Evolutionary conservation across 2,797 vertebrate species (phyloP).

Genomic region (Enteromius radiatus): DNA sequence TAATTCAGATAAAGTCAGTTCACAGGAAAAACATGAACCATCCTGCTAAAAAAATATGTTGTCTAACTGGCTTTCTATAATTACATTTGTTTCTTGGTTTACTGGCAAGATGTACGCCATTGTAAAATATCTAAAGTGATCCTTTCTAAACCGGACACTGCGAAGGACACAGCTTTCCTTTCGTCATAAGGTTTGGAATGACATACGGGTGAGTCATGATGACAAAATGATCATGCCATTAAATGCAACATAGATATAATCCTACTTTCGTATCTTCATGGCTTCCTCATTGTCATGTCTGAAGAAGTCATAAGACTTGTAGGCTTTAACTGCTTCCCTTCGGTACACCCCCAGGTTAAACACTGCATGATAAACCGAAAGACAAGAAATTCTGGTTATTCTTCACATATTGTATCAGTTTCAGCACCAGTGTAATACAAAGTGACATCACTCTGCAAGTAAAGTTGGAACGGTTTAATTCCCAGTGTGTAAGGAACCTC

Average conservation of each 20-base stretch:
- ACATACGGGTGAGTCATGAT: background rate
- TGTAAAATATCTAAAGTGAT: background rate
- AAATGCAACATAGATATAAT: constrained; percentile 36
- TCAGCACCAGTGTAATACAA: background rate
- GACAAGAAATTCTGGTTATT: background rate
- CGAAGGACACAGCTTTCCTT: background rate
- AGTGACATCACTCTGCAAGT: background rate
- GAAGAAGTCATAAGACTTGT: constrained; percentile 98
- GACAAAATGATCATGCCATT: background rate
- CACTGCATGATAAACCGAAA: constrained; percentile 76
- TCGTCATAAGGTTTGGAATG: background rate
- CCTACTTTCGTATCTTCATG: constrained; percentile 97
- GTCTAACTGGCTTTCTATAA: background rate
- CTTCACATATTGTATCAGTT: background rate
- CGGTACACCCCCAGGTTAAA: constrained; percentile 98
- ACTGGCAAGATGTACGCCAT: background rate
- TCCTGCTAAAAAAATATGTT: background rate
- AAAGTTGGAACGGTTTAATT: background rate
- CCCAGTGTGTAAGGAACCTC: background rate
- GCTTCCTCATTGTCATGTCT: constrained; percentile 95
- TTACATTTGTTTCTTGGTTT: background rate
- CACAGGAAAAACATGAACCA: background rate
- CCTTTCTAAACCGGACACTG: background rate
- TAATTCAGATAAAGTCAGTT: background rate
- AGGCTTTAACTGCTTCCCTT: constrained; percentile 90